phyloP scores from a whole-genome alignment of 1,140 invertebrate species.

The Pogonomyrmex barbatus region DNA sequence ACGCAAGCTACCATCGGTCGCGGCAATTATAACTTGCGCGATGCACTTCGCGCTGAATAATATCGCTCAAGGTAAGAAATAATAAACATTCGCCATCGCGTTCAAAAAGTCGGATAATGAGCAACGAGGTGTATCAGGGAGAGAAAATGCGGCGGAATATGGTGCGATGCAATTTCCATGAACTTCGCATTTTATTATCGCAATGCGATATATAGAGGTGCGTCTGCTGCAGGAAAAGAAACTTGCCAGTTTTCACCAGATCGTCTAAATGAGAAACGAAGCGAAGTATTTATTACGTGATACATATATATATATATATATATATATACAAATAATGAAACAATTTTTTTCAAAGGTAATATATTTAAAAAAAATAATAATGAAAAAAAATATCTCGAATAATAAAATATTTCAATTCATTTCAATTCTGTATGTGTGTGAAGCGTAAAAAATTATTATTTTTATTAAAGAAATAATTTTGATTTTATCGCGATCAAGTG shows the following conservation, averaged over 20 bases:
- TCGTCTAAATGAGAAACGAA: constrained; percentile 22
- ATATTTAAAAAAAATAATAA: neutral
- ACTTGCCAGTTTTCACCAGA: constrained; percentile 23
- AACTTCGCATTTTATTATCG: constrained; percentile 61
- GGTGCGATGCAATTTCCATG: constrained; percentile 51
- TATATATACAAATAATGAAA: neutral
- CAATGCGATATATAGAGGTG: constrained; percentile 25
- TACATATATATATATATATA: too few species aligned
- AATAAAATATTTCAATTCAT: neutral
- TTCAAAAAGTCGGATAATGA: constrained; percentile 60
- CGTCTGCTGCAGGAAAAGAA: constrained; percentile 29
- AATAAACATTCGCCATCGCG: constrained; percentile 55
- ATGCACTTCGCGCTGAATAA: constrained; percentile 60
- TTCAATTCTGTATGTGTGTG: neutral
- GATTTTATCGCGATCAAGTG: neutral
- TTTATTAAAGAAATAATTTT: neutral
- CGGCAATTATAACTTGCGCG: constrained; percentile 60
- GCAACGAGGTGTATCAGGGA: constrained; percentile 44
- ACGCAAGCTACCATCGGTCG: constrained; percentile 51
- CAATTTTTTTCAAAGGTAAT: neutral
- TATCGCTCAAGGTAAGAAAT: constrained; percentile 56
- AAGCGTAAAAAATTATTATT: neutral
- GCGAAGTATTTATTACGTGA: neutral
- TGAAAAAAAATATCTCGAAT: neutral
- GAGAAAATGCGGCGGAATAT: constrained; percentile 24